Evolutionary conservation across 2,888 invertebrate genomes (phyloP).

Genomic region (Cataglyphis altisquamis): DNA sequence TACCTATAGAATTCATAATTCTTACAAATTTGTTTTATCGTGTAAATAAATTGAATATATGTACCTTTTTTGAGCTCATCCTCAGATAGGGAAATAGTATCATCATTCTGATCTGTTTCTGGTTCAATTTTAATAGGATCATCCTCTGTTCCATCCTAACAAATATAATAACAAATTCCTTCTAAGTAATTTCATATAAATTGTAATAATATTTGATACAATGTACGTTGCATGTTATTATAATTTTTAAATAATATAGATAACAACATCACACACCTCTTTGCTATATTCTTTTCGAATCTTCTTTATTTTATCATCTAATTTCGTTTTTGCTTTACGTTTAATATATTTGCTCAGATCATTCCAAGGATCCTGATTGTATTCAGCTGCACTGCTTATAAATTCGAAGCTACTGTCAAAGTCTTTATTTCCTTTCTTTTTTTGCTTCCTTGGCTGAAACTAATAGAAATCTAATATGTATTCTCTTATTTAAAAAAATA

Average conservation of each 20-base stretch:
- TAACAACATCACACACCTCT: constrained; percentile 82
- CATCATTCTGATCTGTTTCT: constrained; percentile 86
- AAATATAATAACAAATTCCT: background rate
- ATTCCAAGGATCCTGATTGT: constrained; percentile 94
- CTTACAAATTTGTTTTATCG: background rate
- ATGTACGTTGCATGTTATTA: constrained; percentile 3
- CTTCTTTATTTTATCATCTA: constrained; percentile 94
- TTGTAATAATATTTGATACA: constrained; percentile 7
- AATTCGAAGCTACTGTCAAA: constrained; percentile 95
- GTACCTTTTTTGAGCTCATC: constrained; percentile 83
- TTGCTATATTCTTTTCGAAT: constrained; percentile 86
- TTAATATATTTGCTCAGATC: constrained; percentile 93
- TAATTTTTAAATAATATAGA: constrained; percentile 5
- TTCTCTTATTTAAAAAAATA: background rate
- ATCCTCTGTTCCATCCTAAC: constrained; percentile 86
- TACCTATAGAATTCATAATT: background rate
- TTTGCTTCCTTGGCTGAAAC: constrained; percentile 94
- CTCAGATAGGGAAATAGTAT: constrained; percentile 73
- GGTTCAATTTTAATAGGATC: constrained; percentile 89
- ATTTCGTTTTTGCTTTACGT: constrained; percentile 92
- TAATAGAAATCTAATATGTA: constrained; percentile 81
- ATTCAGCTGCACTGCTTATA: constrained; percentile 92
- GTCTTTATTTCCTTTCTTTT: constrained; percentile 90
- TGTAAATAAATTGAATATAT: background rate
- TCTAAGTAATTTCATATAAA: background rate